A percentile compares a stretch with the other conserved stretches of the same genome.
Evolutionary conservation across 2,797 vertebrate species (phyloP).

Genomic region (Xenentodon cancila): DNA sequence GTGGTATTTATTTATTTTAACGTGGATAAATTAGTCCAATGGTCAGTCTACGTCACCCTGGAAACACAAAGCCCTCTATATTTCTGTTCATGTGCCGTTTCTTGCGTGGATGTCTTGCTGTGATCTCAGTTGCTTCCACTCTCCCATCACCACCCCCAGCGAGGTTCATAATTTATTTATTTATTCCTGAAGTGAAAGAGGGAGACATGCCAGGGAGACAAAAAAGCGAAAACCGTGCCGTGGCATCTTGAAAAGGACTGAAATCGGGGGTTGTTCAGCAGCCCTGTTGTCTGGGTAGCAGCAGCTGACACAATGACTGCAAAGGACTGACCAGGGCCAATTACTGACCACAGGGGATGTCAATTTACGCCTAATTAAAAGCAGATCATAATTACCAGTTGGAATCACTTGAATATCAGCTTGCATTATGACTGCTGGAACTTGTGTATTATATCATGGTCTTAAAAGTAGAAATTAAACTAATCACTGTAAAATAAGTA

Average conservation of each 20-base stretch:
- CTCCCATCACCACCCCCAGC: constrained; percentile 31
- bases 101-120: neutral
- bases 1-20: neutral
- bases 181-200: constrained; percentile 41
- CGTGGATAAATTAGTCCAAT: too few species aligned
- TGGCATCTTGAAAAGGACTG: neutral
- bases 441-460: too few species aligned
- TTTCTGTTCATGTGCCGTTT: neutral
- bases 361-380: constrained; percentile 23
- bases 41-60: too few species aligned
- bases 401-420: too few species aligned
- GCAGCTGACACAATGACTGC: neutral
- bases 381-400: neutral
- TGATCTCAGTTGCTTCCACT: constrained; percentile 15
- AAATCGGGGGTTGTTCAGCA: neutral
- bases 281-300: neutral
- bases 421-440: too few species aligned
- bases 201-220: neutral
- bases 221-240: constrained; percentile 3
- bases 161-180: constrained; percentile 46
- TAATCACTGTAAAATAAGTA: too few species aligned
- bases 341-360: constrained; percentile 37
- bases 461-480: too few species aligned
- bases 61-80: too few species aligned
- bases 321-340: constrained; percentile 7